These are phyloP conservation scores for Thereuonema tuberculata DNA, from an alignment of 1,140 invertebrate species.

Conservation along the genomic window DNA sequence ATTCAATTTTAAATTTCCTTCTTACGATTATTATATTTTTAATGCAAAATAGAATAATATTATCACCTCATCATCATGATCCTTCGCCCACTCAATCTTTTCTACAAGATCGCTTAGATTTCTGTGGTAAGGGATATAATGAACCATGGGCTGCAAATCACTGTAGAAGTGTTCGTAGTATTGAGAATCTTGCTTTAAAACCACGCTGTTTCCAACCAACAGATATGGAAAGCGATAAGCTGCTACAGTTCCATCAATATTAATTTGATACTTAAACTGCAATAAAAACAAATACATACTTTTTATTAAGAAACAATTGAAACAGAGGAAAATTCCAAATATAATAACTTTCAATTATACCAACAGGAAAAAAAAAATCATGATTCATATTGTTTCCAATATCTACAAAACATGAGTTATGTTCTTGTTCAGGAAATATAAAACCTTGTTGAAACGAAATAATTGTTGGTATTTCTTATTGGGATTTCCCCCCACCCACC, in stretches of 20 bases:
- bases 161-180: slow-evolving; percentile 93
- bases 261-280: slow-evolving; percentile 91
- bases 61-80: slow-evolving; percentile 51
- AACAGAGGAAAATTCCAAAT: too few relatives aligned
- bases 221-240: slow-evolving; percentile 89
- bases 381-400: too few relatives aligned
- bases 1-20: neutral
- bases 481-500: too few relatives aligned
- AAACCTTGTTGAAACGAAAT: too few relatives aligned
- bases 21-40: neutral
- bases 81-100: slow-evolving; percentile 60
- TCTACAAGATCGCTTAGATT: slow-evolving; percentile 69
- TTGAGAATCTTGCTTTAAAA: slow-evolving; percentile 81
- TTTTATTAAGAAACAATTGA: too few relatives aligned
- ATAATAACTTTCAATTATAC: too few relatives aligned
- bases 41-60: neutral
- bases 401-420: too few relatives aligned
- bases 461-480: too few relatives aligned
- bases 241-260: slow-evolving; percentile 90
- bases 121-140: slow-evolving; percentile 68
- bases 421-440: too few relatives aligned
- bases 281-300: slow-evolving; percentile 20
- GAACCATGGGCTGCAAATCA: slow-evolving; percentile 52
- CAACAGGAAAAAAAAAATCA: too few relatives aligned
- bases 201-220: slow-evolving; percentile 64